Percentiles rank a stretch among this genome's conserved stretches.
phyloP scores from a whole-genome alignment of 2,113 vertebrate genomes.

The Polypterus bichir region DNA sequence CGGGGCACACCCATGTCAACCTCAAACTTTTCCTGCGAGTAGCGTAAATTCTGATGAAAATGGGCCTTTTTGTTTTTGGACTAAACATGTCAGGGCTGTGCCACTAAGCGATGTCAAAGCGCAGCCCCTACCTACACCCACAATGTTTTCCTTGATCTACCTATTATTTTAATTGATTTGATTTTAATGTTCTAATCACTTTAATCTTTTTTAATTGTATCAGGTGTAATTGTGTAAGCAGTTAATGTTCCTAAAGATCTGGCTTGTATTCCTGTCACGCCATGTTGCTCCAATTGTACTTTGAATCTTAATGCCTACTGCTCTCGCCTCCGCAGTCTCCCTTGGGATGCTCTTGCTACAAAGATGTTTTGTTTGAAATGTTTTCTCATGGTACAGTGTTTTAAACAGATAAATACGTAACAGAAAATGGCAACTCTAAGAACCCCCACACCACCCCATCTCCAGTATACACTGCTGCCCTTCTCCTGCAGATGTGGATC shows the following conservation, averaged over 20 bases:
- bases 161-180: background rate
- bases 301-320: background rate
- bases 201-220: background rate
- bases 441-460: no score
- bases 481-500: no score
- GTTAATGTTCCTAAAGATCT: background rate
- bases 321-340: background rate
- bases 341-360: background rate
- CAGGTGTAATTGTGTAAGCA: conserved; percentile 1
- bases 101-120: no score
- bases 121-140: no score
- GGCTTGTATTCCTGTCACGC: background rate
- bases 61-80: no score
- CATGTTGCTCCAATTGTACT: background rate
- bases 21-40: no score
- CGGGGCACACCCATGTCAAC: no score
- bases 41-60: no score
- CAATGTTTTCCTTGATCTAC: background rate
- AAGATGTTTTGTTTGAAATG: background rate
- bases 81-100: no score
- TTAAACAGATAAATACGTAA: background rate
- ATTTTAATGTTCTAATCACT: background rate
- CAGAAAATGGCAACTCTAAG: background rate
- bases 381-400: background rate
- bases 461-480: no score